These are phyloP conservation scores for Lacerta bilineata DNA, from an alignment of 2,797 vertebrate genomes.

Conservation along the genomic window DNA sequence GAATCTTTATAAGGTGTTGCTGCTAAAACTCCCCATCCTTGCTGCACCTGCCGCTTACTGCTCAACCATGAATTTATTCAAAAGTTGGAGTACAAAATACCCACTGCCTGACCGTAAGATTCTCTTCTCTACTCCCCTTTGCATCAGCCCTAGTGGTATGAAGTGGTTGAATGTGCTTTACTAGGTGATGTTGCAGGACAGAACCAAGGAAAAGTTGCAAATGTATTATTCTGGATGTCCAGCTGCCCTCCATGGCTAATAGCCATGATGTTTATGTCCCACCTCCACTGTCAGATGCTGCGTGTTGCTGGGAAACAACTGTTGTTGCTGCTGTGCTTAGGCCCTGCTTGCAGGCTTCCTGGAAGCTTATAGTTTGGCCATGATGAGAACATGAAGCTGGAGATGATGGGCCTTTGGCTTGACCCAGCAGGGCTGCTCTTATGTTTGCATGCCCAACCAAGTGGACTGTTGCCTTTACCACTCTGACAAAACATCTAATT, in stretches of 20 bases:
- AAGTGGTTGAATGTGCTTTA: neutral
- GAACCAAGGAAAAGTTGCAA: neutral
- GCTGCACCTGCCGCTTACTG: conserved; percentile 2
- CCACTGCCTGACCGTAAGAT: neutral
- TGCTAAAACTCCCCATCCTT: neutral
- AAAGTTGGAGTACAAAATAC: neutral
- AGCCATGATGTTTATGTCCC: no score
- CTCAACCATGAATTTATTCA: neutral
- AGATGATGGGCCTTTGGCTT: no score
- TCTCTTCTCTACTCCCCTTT: neutral
- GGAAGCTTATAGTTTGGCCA: no score
- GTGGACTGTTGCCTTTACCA: neutral
- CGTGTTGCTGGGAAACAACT: no score
- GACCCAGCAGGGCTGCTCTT: no score
- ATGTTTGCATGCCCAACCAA: neutral
- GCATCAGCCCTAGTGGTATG: neutral
- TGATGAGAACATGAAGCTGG: no score
- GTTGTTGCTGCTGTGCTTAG: no score
- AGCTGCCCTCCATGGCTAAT: no score
- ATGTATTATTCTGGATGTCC: neutral
- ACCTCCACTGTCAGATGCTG: no score
- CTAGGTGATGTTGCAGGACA: neutral
- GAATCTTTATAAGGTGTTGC: neutral
- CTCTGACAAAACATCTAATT: neutral
- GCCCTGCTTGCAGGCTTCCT: no score